Evolutionary conservation across 1,140 invertebrate species (phyloP), one percentile per base, ranked within the genome.

Genomic region (Phthorimaea operculella): DNA sequence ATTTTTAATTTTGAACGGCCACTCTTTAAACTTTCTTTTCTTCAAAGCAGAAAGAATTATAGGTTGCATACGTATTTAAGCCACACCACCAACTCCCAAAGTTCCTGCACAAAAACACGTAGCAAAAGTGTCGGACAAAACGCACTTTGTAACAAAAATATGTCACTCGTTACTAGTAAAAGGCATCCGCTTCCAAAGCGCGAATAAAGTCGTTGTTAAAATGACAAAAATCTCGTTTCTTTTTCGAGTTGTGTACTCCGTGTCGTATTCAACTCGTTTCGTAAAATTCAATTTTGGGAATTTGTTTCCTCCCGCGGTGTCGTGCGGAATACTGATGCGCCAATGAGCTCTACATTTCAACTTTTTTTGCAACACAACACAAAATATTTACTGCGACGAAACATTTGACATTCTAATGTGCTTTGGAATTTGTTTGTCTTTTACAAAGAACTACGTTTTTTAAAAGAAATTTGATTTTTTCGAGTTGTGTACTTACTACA

Each of bases 281-380:
- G 62, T 77, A 83, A 83, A 84, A 84, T 84, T 84, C 81, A 84
- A 84, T 84, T 84, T 84, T 83, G 81, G 78, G 78, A 84, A 84
- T 84, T 84, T 84, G 81, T 84, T 79, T 83, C 79, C 81, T 79
- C 73, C 68, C 71, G 72, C 68, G 65, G 79, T 72, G 73, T 67
- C 68, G 64, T 70, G 75, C 69, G 60, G 81, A 84, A 84, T 84
- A 84, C 79, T 84, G 78, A 84, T 84, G 74, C 51, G 66, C 60
- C 51, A 18, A 16, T 53, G 68, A 69, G 68, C 64, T 62, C 64
- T 60, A 55, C 57, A 64, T 71, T 66, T 64, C 51, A 65, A 70
- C 63, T 67, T 62, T 68, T 70, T 68, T 64, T 68, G 62, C 51
- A 63, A 62, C 69, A 60, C 69, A 64, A 62, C 55, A 68, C 68